A percentile compares a stretch with the other conserved stretches of the same genome.
Conservation (phyloP, 2,888 invertebrate genomes). For the Mesorhabditis spiculigera region DNA sequence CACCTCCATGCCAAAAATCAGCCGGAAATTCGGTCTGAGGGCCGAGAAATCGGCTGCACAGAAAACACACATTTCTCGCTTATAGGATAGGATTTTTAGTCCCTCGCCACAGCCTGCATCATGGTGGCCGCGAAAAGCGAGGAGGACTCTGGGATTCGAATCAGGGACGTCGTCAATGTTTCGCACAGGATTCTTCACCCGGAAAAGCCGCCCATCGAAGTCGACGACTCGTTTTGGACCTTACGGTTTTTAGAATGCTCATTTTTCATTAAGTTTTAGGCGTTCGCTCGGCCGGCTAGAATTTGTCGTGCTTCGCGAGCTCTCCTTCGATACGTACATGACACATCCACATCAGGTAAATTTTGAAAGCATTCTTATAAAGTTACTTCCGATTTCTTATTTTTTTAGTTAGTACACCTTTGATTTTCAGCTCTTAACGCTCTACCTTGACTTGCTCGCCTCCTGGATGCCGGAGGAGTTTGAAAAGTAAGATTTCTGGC, state of each 20-base stretch:
- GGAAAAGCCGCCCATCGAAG: conserved; percentile 4
- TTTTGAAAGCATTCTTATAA: conserved; percentile 1
- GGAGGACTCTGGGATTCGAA: conserved; percentile 14
- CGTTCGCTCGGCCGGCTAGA: conserved; percentile 14
- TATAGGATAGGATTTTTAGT: too few species aligned
- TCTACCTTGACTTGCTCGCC: conserved; percentile 15
- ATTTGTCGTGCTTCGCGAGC: conserved; percentile 17
- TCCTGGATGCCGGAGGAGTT: conserved; percentile 18
- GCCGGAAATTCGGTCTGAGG: too few species aligned
- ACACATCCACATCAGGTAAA: conserved; percentile 15
- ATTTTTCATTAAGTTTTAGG: background rate
- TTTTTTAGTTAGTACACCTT: background rate
- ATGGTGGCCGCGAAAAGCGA: conserved; percentile 16
- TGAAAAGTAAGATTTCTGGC: background rate
- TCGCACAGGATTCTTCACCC: conserved; percentile 17
- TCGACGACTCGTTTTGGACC: conserved; percentile 9
- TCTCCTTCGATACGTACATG: conserved; percentile 13
- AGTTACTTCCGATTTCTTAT: too few species aligned
- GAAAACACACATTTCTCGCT: too few species aligned
- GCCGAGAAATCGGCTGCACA: too few species aligned
- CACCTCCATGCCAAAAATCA: too few species aligned
- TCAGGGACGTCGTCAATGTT: conserved; percentile 19
- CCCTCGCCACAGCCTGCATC: conserved; percentile 15
- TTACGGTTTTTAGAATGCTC: conserved; percentile 6
- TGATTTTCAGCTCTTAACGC: conserved; percentile 13